A percentile compares a stretch with the other conserved stretches of the same genome.
Evolutionary conservation across 1,140 invertebrate genomes (phyloP).

Genomic region (Penaeus indicus): DNA sequence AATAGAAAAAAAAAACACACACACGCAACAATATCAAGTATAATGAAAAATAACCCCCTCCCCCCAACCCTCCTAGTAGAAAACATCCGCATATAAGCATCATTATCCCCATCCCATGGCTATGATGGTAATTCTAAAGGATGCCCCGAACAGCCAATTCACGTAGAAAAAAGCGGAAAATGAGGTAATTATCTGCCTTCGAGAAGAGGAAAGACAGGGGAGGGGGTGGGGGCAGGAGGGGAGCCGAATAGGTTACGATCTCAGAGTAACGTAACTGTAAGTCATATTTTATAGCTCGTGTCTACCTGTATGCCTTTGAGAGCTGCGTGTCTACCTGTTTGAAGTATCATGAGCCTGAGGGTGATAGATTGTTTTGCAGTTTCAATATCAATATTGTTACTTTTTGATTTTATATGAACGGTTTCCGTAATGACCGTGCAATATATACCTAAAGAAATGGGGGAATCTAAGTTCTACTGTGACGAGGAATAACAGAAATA

Average conservation of each 20-base stretch:
- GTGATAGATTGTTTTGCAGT: too few relatives aligned
- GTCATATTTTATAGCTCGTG: too few relatives aligned
- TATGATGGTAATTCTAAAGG: constrained; percentile 45
- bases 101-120: background rate
- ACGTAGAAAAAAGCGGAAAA: constrained; percentile 51
- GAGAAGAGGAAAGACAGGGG: background rate
- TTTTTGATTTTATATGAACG: too few relatives aligned
- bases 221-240: background rate
- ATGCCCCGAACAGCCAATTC: constrained; percentile 42
- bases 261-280: too few relatives aligned
- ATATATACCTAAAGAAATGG: too few relatives aligned
- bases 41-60: background rate
- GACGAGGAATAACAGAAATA: too few relatives aligned
- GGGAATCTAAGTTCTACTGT: too few relatives aligned
- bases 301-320: too few relatives aligned
- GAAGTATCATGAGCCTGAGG: too few relatives aligned
- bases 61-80: background rate
- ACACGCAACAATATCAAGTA: background rate
- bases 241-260: too few relatives aligned
- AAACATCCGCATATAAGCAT: too few relatives aligned
- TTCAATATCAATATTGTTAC: background rate
- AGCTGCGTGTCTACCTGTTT: too few relatives aligned
- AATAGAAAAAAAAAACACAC: background rate
- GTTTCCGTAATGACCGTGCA: background rate
- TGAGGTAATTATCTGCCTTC: constrained; percentile 51